Percentiles rank a stretch among this genome's conserved stretches.
Conservation (phyloP, 2,113 vertebrate species). For the Perognathus longimembris region DNA sequence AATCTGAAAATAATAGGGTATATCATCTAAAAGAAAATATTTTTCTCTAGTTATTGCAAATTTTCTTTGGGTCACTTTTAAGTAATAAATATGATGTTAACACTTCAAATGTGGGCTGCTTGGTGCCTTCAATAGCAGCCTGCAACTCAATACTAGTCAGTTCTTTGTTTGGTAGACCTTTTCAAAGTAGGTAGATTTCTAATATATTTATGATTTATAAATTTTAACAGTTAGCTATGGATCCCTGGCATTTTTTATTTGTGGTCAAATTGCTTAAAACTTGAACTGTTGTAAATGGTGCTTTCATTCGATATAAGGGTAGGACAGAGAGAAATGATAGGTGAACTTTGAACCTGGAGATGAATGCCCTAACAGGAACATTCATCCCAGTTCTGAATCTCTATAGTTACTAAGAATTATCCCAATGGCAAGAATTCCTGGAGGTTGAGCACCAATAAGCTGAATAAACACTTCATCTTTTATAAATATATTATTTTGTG, state of each 20-base stretch:
- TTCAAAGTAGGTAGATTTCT: slow-evolving; percentile 68
- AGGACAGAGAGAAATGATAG: slow-evolving; percentile 38
- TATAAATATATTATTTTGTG: slow-evolving; percentile 27
- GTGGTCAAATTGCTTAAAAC: slow-evolving; percentile 77
- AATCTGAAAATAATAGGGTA: slow-evolving; percentile 61
- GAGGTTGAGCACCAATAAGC: slow-evolving; percentile 53
- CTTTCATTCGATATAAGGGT: slow-evolving; percentile 77
- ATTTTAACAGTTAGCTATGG: slow-evolving; percentile 60
- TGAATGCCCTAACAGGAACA: slow-evolving; percentile 34
- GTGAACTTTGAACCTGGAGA: slow-evolving; percentile 45
- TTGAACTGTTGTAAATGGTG: slow-evolving; percentile 82
- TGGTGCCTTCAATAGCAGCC: slow-evolving; percentile 80
- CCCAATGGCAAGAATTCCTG: slow-evolving; percentile 15
- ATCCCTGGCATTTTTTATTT: slow-evolving; percentile 68
- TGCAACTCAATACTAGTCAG: slow-evolving; percentile 74
- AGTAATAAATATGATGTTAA: slow-evolving; percentile 79
- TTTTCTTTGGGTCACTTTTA: slow-evolving; percentile 74
- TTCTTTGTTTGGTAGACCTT: slow-evolving; percentile 70
- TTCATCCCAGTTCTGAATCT: slow-evolving; percentile 20
- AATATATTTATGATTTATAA: slow-evolving; percentile 60
- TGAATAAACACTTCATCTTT: slow-evolving; percentile 37
- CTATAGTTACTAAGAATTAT: slow-evolving; percentile 40
- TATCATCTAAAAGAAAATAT: slow-evolving; percentile 60
- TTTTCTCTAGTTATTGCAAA: slow-evolving; percentile 59
- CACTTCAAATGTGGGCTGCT: slow-evolving; percentile 66